Percentiles rank a stretch among this genome's conserved stretches.
phyloP scores from a whole-genome alignment of 2,888 invertebrate species.

The Lycaena phlaeas region DNA sequence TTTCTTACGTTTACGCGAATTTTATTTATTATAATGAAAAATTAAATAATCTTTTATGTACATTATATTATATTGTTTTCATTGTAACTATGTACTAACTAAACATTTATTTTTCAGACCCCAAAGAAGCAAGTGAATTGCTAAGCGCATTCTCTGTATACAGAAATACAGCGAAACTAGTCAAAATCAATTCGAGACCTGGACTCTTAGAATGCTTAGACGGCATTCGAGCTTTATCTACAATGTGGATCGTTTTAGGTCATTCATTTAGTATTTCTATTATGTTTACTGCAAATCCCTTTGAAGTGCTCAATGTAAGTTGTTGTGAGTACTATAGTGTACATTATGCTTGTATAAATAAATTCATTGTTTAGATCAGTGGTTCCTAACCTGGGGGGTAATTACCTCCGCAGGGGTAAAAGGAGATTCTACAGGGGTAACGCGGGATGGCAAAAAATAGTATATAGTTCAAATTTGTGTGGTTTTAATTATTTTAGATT shows the following conservation, averaged over 20 bases:
- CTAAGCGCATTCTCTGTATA: slow-evolving; percentile 31
- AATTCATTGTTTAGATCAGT: slow-evolving; percentile 11
- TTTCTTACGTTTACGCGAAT: no score
- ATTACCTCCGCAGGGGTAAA: no score
- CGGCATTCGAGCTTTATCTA: slow-evolving; percentile 48
- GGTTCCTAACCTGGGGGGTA: no score
- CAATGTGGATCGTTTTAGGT: slow-evolving; percentile 51
- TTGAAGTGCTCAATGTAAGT: slow-evolving; percentile 19
- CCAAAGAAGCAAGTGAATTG: slow-evolving; percentile 20
- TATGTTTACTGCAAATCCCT: slow-evolving; percentile 19
- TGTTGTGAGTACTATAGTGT: neutral
- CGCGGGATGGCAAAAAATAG: no score
- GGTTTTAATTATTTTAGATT: no score
- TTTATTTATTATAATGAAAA: no score
- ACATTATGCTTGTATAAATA: neutral
- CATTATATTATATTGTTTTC: no score
- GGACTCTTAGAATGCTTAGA: slow-evolving; percentile 43
- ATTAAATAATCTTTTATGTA: no score
- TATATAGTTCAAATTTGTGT: no score
- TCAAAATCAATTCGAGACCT: slow-evolving; percentile 31
- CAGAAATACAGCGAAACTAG: slow-evolving; percentile 40
- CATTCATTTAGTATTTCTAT: slow-evolving; percentile 29
- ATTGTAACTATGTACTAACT: no score
- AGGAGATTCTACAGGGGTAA: no score
- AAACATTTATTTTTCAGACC: slow-evolving; percentile 27